Base-by-base conservation (phyloP, 2,113 vertebrate genomes). In the Phyllostomus discolor region DNA sequence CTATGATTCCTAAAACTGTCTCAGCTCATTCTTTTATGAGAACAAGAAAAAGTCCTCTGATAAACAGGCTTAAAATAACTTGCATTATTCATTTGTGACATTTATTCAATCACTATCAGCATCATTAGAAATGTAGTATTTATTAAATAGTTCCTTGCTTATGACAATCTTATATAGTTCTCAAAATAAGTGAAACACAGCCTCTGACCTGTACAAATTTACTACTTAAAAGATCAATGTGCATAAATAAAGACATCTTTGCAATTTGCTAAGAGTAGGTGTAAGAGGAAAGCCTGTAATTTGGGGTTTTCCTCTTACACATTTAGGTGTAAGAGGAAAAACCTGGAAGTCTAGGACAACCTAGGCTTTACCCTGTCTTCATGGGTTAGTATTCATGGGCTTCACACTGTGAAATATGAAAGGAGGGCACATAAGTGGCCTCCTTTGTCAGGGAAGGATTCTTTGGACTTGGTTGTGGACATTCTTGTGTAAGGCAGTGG, bases 81-180 rank as follows among this genome's bases (percentile, higher is more conserved):
- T 69, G 72, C 33, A 54, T 64, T 41, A 8, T 76, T 67, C 85
- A 28, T 84, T 78, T 91, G 15, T 92, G 75, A 78, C 5, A 7
- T 70, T 86, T 95, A 28, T 33, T 80, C 41, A 72, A 14, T 73
- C 38, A 54, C 46, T 19, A 64, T 67, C 22, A 26, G 26, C 54
- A 92, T 64, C 41, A 82, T 82, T 62, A 91, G 4, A 41, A 66
- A 46, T 43, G 8, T 33, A 52, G 14, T 80, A 89, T 87, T 90
- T 95, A 82, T 48, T 88, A 72, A 97, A 64, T 64, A 86, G 31
- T 41, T 91, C 17, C 9, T 54, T 95, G 41, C 26, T 82, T 91
- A 73, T 59, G 41, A 79, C 64, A 67, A 85, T 48, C 28, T 67
- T 59, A 62, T 6, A 1, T 66, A 46, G 16, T 76, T 72, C 75